A percentile compares a stretch with the other conserved stretches of the same genome.
Evolutionary conservation across 2,888 invertebrate genomes (phyloP).

Genomic region (Pandemis cinnamomeana): DNA sequence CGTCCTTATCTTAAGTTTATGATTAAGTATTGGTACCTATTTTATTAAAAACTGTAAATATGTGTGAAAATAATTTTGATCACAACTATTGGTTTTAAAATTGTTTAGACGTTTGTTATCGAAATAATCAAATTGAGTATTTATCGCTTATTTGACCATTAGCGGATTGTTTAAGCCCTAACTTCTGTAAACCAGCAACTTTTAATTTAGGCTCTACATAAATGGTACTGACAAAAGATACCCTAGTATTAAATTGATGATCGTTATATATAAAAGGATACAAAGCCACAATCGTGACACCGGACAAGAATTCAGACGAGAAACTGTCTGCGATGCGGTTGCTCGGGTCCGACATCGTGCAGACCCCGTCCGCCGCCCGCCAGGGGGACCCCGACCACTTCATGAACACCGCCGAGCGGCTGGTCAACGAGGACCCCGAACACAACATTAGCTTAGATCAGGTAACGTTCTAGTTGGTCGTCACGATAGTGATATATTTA

Average conservation of each 20-base stretch:
- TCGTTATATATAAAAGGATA: conserved; percentile 86
- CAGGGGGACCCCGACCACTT: conserved; percentile 94
- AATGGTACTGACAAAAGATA: neutral
- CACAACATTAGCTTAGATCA: conserved; percentile 93
- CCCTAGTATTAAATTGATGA: neutral
- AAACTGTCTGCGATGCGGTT: conserved; percentile 94
- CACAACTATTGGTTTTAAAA: too few relatives aligned
- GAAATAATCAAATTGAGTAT: too few relatives aligned
- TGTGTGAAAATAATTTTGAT: too few relatives aligned
- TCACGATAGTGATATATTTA: too few relatives aligned
- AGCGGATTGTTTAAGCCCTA: too few relatives aligned
- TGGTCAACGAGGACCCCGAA: conserved; percentile 92
- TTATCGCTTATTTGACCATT: neutral
- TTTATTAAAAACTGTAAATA: too few relatives aligned
- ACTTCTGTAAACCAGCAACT: too few relatives aligned
- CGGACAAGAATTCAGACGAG: conserved; percentile 98
- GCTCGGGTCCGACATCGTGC: conserved; percentile 95
- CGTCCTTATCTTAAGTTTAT: too few relatives aligned
- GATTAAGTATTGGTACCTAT: too few relatives aligned
- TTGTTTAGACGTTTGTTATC: too few relatives aligned
- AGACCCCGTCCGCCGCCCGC: conserved; percentile 94
- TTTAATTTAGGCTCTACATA: too few relatives aligned
- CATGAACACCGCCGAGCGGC: conserved; percentile 91
- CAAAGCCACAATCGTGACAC: conserved; percentile 97
- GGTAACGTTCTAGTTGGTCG: conserved; percentile 69